Conservation (phyloP, 2,888 invertebrate genomes). For the Acheta domesticus region DNA sequence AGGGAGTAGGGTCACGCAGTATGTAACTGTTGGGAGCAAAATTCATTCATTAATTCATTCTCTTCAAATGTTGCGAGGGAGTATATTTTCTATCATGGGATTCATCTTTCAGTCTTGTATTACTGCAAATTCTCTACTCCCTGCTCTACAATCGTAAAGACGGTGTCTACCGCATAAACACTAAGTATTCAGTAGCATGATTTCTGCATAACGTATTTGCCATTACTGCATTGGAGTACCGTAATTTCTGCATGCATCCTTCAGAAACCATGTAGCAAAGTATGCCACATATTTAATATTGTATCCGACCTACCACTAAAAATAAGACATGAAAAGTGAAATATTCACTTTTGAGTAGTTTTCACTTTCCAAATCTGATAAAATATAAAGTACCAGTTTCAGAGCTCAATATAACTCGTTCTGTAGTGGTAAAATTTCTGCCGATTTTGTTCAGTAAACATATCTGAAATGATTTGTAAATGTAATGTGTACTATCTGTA, state of each 20-base stretch:
- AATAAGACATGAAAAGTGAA: too few species aligned
- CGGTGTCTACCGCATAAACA: neutral
- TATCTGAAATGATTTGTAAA: too few species aligned
- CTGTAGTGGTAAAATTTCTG: too few species aligned
- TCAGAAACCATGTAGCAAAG: neutral
- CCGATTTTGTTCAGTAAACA: too few species aligned
- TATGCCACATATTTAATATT: too few species aligned
- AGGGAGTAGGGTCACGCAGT: neutral
- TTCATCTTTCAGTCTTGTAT: neutral
- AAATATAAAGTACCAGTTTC: too few species aligned
- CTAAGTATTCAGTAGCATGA: neutral
- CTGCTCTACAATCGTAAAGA: neutral
- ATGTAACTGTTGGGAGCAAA: constrained; percentile 2
- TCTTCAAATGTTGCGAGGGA: neutral
- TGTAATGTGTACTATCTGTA: too few species aligned
- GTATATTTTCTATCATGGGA: neutral
- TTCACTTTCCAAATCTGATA: too few species aligned
- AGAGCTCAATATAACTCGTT: too few species aligned
- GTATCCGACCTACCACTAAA: too few species aligned
- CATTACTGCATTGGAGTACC: constrained; percentile 5
- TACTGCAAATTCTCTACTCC: neutral
- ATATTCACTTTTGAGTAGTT: too few species aligned
- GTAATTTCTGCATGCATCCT: neutral
- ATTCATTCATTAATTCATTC: neutral
- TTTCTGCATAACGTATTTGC: neutral